Conservation (phyloP, 2,888 invertebrate species). For the Oxyscelio sp. region DNA sequence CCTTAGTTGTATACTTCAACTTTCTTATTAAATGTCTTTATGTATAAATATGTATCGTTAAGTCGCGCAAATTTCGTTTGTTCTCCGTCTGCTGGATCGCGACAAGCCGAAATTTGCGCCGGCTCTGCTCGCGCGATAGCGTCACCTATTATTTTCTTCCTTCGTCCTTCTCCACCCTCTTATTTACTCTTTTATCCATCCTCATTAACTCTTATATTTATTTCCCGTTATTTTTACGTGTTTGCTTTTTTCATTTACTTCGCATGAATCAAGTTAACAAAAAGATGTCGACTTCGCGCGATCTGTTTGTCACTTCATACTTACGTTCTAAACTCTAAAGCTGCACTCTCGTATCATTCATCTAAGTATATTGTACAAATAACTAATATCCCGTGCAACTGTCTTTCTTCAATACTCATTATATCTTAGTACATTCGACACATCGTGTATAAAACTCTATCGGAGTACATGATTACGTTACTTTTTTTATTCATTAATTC, state of each 20-base stretch:
- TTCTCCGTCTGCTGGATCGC: conserved; percentile 84
- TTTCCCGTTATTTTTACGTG: conserved; percentile 76
- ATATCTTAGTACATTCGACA: conserved; percentile 88
- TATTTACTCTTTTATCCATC: conserved; percentile 51
- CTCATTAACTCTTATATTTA: conserved; percentile 65
- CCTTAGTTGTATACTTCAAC: conserved; percentile 88
- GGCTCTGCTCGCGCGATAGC: conserved; percentile 66
- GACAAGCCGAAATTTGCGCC: conserved; percentile 86
- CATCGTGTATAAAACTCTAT: conserved; percentile 89
- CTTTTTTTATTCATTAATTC: conserved; percentile 77
- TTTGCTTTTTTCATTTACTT: conserved; percentile 46
- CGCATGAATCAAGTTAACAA: conserved; percentile 82
- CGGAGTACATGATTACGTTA: conserved; percentile 88
- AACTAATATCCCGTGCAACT: conserved; percentile 87
- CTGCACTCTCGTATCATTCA: conserved; percentile 88
- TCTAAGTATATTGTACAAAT: conserved; percentile 88
- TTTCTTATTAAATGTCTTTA: conserved; percentile 87
- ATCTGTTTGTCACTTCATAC: conserved; percentile 78
- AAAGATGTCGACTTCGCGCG: conserved; percentile 85
- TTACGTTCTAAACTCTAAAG: conserved; percentile 88
- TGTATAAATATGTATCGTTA: conserved; percentile 88
- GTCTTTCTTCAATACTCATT: conserved; percentile 85
- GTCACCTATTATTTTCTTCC: conserved; percentile 54
- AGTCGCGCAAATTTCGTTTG: conserved; percentile 86
- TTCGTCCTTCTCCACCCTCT: conserved; percentile 33